Evolutionary conservation across 2,113 vertebrate species (phyloP), one percentile per base, ranked within the genome.

Genomic region (Meles meles): DNA sequence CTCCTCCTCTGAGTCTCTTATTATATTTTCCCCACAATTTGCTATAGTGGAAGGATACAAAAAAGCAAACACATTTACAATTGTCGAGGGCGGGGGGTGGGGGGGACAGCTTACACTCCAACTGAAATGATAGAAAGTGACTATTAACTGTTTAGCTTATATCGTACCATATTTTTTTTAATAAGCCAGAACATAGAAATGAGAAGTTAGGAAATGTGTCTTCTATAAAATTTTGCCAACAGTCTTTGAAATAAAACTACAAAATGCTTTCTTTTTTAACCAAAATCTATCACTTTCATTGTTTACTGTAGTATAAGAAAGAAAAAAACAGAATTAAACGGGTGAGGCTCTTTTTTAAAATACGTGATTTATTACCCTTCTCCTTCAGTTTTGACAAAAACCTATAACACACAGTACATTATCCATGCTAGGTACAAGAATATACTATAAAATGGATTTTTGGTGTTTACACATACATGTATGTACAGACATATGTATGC

Each of bases 251-350:
- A 90, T 92, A 83, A 63, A 85, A 94, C 27, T 85, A 47, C 47
- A 63, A 59, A 96, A 72, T 55, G 1, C 7, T 88, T 92, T 77
- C 81, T 89, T 85, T 94, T 97, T 65, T 49, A 94, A 83, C 5
- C 0, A 3, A 92, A 94, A 89, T 95, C 39, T 83, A 27, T 87
- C 25, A 91, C 74, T 97, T 85, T 86, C 79, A 83, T 83, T 95
- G 29, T 84, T 90, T 93, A 92, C n/a, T 93, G 12, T 94, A 96
- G 13, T 74, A 18, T 74, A 92, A 37, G 44, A 85, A 59, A 49
- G 81, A 94, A 57, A 79, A 97, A 95, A 97, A 55, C 47, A 96
- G 27, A 96, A 97, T 88, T 94, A 95, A 94, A 89, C 69, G 25
- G 20, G 10, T 65, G 29, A 71, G 2, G 14, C 74, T 47, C 92